Conservation (phyloP, 1,140 invertebrate species). For the Oedothorax gibbosus region DNA sequence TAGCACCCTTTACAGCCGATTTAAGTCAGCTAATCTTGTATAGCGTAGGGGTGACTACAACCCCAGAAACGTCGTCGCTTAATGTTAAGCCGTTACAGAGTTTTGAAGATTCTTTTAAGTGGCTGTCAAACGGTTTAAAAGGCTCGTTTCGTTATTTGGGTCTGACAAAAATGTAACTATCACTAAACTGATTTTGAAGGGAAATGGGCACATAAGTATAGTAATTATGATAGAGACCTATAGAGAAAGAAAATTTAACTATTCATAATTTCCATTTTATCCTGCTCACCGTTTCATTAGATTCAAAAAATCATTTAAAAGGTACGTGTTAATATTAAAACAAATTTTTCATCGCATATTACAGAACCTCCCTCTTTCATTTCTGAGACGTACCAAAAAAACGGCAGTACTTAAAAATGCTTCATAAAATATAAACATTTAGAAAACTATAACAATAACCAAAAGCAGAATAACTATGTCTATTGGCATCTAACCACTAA, state of each 20-base stretch:
- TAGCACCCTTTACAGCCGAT: constrained; percentile 23
- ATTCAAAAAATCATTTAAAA: neutral
- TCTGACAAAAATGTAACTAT: neutral
- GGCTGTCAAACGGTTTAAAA: constrained; percentile 5
- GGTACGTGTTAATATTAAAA: too few species aligned
- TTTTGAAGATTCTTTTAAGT: constrained; percentile 30
- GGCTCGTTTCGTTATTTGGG: neutral
- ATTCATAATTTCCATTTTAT: neutral
- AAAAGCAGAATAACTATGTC: too few species aligned
- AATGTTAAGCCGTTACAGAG: constrained; percentile 40
- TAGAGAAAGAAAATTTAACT: neutral
- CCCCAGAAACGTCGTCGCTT: neutral
- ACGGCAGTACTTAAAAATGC: too few species aligned
- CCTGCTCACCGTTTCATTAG: neutral
- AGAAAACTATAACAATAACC: too few species aligned
- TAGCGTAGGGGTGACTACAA: constrained; percentile 4
- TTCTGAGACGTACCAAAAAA: too few species aligned
- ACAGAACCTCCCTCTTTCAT: too few species aligned
- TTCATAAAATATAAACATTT: too few species aligned
- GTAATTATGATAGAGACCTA: neutral
- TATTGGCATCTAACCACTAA: too few species aligned
- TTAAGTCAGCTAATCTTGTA: constrained; percentile 23
- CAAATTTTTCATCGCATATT: too few species aligned
- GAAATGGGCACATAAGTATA: neutral
- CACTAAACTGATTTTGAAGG: neutral